Base-by-base conservation (phyloP, 2,888 invertebrate genomes). In the Spisula subtruncata region DNA sequence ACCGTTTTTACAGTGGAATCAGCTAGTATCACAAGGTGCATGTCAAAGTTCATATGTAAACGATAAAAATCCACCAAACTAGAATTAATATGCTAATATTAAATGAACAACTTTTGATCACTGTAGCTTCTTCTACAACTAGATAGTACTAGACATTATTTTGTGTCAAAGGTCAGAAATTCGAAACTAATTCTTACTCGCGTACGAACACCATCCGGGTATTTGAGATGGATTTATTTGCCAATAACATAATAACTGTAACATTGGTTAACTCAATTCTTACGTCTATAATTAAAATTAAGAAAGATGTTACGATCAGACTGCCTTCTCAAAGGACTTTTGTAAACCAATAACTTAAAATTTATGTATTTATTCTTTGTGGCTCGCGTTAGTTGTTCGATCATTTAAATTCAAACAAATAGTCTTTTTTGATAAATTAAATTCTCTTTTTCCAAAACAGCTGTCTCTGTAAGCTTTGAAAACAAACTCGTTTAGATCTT, bases 391-490 rank as follows among this genome's bases (percentile, higher is more conserved):
- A 46, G 79, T n/a, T 81, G 48, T 81, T 20, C 46, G 41, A 82
- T 81, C 83, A 41, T 83, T 83, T 12, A 86, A 83, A 83, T 86
- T 86, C 86, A 71, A 81, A 35, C 56, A 66, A 81, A 46, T 75
- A 75, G 75, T 35, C 80, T 83, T 71, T 66, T 86, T 56, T 16
- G 35, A 25, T 71, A 86, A 89, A 89, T 89, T 86, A 89, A 89
- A 89, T 80, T 86, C 86, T 86, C 89, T 66, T 89, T 89, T 84
- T 16, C 81, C 32, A 29, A 81, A 79, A 79, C 89, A 89, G 86
- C 89, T 89, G 89, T 88, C 86, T 48, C n/a, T 25, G 66, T 80
- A 79, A 81, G 35, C 80, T 86, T 83, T 86, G 83, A 86, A 60
- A 81, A 81, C 54, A 80, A 56, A 41, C 83, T 85, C 89, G 81